These are phyloP conservation scores for Cnemophilus loriae DNA, from an alignment of 2,113 vertebrate genomes.

Conservation along the genomic window DNA sequence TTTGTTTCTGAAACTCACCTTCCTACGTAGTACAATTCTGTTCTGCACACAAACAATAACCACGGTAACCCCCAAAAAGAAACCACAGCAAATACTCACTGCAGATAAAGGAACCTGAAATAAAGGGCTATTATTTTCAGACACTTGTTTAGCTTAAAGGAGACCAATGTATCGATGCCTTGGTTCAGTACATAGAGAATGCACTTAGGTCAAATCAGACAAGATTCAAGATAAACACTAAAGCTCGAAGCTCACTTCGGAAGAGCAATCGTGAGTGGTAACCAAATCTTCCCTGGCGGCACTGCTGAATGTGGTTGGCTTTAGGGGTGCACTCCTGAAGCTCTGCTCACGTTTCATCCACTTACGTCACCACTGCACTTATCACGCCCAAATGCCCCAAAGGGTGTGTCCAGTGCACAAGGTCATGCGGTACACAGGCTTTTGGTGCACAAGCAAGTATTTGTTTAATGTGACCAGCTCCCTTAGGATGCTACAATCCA, in stretches of 20 bases:
- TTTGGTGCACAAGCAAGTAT: not conserved
- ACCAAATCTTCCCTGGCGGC: not conserved
- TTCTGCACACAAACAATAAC: not conserved
- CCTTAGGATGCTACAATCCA: not conserved
- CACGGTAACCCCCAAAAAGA: not conserved
- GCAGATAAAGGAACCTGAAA: not conserved
- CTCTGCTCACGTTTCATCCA: not conserved
- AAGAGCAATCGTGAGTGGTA: not conserved
- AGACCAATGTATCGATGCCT: not conserved
- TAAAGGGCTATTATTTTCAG: not conserved
- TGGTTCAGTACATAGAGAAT: not conserved
- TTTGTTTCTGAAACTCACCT: not conserved
- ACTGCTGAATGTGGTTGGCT: not conserved
- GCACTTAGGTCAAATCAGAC: not conserved
- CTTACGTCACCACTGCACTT: not conserved
- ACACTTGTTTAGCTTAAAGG: not conserved
- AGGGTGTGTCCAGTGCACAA: not conserved
- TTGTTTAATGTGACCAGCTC: not conserved
- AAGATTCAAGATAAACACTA: not conserved
- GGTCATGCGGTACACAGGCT: not conserved
- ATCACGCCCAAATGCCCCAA: not conserved
- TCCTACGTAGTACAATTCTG: not conserved
- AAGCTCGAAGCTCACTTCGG: not conserved
- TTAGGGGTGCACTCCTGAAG: not conserved
- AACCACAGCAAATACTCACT: not conserved